These are phyloP conservation scores for Mantis religiosa DNA, from an alignment of 2,888 invertebrate species.

Conservation along the genomic window DNA sequence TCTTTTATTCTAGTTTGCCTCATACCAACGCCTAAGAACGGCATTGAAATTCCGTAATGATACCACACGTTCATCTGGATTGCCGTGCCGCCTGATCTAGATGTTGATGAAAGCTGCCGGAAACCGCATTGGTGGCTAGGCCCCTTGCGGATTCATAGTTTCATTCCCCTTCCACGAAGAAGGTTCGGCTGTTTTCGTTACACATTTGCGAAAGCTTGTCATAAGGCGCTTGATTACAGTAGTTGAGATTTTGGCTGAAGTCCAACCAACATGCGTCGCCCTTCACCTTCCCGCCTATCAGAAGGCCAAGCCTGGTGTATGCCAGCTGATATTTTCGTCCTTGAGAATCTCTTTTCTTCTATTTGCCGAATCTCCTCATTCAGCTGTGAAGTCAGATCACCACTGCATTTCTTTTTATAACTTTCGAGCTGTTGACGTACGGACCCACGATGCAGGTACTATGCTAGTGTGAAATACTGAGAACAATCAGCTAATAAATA, in stretches of 20 bases:
- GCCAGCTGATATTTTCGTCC: neutral
- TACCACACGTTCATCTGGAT: too few relatives aligned
- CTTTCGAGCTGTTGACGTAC: too few relatives aligned
- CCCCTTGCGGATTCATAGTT: neutral
- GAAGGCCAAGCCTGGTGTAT: neutral
- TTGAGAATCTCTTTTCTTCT: neutral
- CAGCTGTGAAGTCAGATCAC: neutral
- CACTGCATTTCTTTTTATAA: too few relatives aligned
- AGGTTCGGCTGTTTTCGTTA: neutral
- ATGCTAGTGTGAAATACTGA: too few relatives aligned
- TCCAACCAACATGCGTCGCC: neutral
- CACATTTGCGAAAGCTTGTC: neutral
- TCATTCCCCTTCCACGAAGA: neutral
- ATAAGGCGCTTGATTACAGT: neutral
- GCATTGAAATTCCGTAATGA: too few relatives aligned
- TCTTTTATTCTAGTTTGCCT: too few relatives aligned
- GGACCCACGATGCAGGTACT: too few relatives aligned
- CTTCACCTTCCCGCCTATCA: neutral
- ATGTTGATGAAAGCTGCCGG: too few relatives aligned
- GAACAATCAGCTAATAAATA: too few relatives aligned
- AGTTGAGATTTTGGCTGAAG: neutral
- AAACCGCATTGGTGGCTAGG: too few relatives aligned
- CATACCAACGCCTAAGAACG: too few relatives aligned
- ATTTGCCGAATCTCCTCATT: neutral
- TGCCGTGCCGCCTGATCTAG: too few relatives aligned